A percentile compares a stretch with the other conserved stretches of the same genome.
These are phyloP conservation scores for Zaprionus capensis DNA, from an alignment of 1,140 invertebrate species.

Conservation along the genomic window DNA sequence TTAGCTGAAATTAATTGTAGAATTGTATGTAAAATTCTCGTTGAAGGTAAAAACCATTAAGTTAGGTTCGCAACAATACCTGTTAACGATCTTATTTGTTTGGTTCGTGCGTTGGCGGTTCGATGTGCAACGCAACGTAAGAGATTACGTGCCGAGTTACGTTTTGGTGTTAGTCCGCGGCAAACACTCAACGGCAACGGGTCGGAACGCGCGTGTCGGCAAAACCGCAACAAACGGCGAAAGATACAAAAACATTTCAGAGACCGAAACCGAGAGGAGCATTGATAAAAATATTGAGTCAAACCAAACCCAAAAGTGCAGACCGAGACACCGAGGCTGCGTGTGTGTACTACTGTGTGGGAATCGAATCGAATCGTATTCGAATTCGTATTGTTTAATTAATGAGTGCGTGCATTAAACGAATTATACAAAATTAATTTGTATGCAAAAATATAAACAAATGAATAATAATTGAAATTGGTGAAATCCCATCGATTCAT, in stretches of 20 bases:
- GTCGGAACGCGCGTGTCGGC: slow-evolving; percentile 62
- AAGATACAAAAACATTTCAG: slow-evolving; percentile 49
- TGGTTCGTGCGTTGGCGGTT: slow-evolving; percentile 50
- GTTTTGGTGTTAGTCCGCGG: slow-evolving; percentile 44
- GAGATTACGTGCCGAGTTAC: slow-evolving; percentile 42
- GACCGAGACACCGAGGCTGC: slow-evolving; percentile 35
- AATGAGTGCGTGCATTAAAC: slow-evolving; percentile 10
- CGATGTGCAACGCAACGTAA: slow-evolving; percentile 49
- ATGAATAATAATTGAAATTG: slow-evolving; percentile 34
- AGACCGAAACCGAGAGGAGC: slow-evolving; percentile 55
- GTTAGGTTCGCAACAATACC: neutral
- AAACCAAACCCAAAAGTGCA: slow-evolving; percentile 37
- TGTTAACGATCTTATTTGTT: slow-evolving; percentile 33
- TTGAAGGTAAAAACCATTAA: neutral
- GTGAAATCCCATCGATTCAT: slow-evolving; percentile 15
- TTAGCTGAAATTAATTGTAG: neutral
- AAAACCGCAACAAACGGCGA: slow-evolving; percentile 50
- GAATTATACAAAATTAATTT: neutral
- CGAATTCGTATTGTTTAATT: neutral
- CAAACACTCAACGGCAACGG: slow-evolving; percentile 66
- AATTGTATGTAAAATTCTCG: neutral
- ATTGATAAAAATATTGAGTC: slow-evolving; percentile 53
- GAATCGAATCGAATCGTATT: slow-evolving; percentile 30
- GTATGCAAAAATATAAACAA: slow-evolving; percentile 21
- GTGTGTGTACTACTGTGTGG: slow-evolving; percentile 22